These are phyloP conservation scores for Encarsia formosa DNA, from an alignment of 2,888 invertebrate species.

Conservation along the genomic window DNA sequence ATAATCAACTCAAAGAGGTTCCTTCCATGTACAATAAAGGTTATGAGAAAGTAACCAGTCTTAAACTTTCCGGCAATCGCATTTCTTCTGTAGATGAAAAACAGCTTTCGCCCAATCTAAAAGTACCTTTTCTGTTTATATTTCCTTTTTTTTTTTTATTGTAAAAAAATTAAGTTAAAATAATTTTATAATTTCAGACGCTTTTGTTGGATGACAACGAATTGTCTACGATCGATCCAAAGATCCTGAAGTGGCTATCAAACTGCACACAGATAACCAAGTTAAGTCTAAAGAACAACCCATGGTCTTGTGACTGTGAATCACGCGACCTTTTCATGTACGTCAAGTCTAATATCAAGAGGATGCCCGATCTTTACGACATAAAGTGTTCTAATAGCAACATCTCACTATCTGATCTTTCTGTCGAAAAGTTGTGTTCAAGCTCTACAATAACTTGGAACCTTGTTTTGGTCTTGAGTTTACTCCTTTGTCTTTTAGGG, in stretches of 20 bases:
- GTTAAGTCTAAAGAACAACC: slow-evolving; percentile 62
- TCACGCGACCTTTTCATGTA: slow-evolving; percentile 59
- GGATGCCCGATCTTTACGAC: slow-evolving; percentile 13
- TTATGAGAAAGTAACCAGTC: slow-evolving; percentile 53
- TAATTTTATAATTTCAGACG: too few relatives aligned
- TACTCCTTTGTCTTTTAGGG: too few relatives aligned
- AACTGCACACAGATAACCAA: slow-evolving; percentile 51
- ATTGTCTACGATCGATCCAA: slow-evolving; percentile 52
- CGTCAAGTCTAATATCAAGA: slow-evolving; percentile 49
- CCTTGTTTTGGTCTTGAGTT: too few relatives aligned
- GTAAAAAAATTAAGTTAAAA: too few relatives aligned
- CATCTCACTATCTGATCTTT: slow-evolving; percentile 16
- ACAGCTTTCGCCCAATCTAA: slow-evolving; percentile 51
- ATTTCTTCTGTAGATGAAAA: slow-evolving; percentile 46
- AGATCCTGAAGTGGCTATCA: slow-evolving; percentile 50
- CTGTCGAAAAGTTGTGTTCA: slow-evolving; percentile 24
- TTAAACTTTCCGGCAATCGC: slow-evolving; percentile 55
- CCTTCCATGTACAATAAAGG: slow-evolving; percentile 45
- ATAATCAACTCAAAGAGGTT: slow-evolving; percentile 48
- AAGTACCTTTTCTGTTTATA: too few relatives aligned
- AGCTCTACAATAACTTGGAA: too few relatives aligned
- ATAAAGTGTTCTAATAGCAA: slow-evolving; percentile 17
- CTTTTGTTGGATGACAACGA: slow-evolving; percentile 60
- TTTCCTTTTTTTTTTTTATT: too few relatives aligned
- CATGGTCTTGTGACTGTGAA: slow-evolving; percentile 66